phyloP scores from a whole-genome alignment of 2,888 invertebrate species.

The Crocallis elinguaria region DNA sequence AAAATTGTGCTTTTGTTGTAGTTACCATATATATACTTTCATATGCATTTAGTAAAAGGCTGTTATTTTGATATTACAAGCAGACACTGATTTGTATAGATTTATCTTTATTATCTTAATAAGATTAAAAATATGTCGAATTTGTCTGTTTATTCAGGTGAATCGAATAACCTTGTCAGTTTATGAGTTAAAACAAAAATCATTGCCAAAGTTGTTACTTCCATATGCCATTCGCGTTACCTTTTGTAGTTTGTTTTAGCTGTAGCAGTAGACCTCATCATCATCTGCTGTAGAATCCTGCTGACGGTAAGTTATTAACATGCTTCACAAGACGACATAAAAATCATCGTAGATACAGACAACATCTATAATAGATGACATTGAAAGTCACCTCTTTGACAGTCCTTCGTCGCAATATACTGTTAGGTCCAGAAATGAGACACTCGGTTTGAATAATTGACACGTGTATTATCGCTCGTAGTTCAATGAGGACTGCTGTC shows the following conservation, averaged over 20 bases:
- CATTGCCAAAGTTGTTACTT: conserved; percentile 56
- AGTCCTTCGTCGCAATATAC: neutral
- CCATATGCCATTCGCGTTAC: conserved; percentile 67
- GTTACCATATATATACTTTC: no score
- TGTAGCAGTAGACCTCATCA: conserved; percentile 64
- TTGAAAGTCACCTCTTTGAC: neutral
- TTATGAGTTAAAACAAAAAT: conserved; percentile 44
- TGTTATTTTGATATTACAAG: no score
- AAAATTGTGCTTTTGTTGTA: no score
- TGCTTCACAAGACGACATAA: conserved; percentile 25
- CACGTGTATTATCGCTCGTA: no score
- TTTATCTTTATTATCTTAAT: no score
- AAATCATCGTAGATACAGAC: conserved; percentile 9
- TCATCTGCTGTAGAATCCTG: conserved; percentile 52
- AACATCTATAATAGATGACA: neutral
- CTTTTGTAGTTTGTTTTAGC: conserved; percentile 73
- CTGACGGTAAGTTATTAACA: conserved; percentile 54
- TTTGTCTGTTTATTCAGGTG: no score
- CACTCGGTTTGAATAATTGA: no score
- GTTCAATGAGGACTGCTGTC: no score
- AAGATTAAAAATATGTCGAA: no score
- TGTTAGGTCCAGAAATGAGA: neutral
- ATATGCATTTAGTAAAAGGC: no score
- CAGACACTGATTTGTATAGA: no score
- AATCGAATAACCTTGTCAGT: no score